A percentile compares a stretch with the other conserved stretches of the same genome.
These are phyloP conservation scores for Drosophila equinoxialis DNA, from an alignment of 1,140 invertebrate species.

Conservation along the genomic window DNA sequence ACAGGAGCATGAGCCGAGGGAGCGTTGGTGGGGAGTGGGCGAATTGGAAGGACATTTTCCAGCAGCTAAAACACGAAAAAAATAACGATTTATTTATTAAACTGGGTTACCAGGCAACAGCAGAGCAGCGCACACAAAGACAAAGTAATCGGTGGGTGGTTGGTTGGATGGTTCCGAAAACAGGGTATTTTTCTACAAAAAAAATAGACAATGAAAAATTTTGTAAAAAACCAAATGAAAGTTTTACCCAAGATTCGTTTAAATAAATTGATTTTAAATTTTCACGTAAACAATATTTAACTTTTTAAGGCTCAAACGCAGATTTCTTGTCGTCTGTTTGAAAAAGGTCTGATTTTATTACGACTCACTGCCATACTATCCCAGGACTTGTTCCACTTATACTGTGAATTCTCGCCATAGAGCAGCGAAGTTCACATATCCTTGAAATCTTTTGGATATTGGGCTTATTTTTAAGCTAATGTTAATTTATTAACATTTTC, in stretches of 20 bases:
- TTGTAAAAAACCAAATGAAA: background rate
- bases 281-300: background rate
- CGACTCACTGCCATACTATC: background rate
- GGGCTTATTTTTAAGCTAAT: too few relatives aligned
- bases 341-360: background rate
- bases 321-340: background rate
- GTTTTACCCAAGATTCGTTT: background rate
- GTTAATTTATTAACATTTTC: too few relatives aligned
- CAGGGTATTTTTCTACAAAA: slow-evolving; percentile 15
- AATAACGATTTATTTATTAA: slow-evolving; percentile 78
- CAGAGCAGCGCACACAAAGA: background rate
- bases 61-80: slow-evolving; percentile 39
- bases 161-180: background rate
- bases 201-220: slow-evolving; percentile 5
- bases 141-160: background rate
- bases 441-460: too few relatives aligned
- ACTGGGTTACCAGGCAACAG: slow-evolving; percentile 79
- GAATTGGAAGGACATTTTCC: slow-evolving; percentile 7
- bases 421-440: too few relatives aligned
- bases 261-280: background rate
- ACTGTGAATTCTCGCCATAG: too few relatives aligned
- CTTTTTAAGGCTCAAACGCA: background rate
- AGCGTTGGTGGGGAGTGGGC: background rate
- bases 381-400: too few relatives aligned
- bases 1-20: slow-evolving; percentile 11